Base-by-base conservation (phyloP, 2,888 invertebrate species). In the Gari tellinella region DNA sequence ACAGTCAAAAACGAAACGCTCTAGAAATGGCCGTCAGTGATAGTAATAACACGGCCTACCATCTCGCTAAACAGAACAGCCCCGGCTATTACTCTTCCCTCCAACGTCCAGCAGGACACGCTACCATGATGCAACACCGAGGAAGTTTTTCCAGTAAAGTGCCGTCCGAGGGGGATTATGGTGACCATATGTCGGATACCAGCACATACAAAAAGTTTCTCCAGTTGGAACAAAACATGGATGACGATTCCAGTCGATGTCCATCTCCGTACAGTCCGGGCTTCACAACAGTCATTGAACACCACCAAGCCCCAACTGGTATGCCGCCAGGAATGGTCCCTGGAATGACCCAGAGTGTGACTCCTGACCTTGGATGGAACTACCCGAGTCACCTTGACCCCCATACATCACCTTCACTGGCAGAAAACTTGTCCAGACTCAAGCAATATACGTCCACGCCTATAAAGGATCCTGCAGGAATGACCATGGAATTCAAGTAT, bases 191-290 rank as follows among this genome's bases (percentile, higher is more conserved):
- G 74, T 78, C 83, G 1, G 86, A 86, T 23, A 78, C 81, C 5
- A 82, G 84, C 31, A 76, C 80, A 31, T 85, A 83, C 66, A 84
- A 85, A 38, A 73, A 82, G 51, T 85, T 77, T 46, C 61, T 85
- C 40, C 70, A 77, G 43, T 55, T 85, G 46, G 86, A 86, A 45
- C 72, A 83, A n/a, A 79, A 75, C 45, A 65, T 81, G 1, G 82
- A 83, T 46, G 84, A 85, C 65, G 82, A 82, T 43, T 69, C 74
- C 1, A 73, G 73, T 62, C 73, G 74, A 15, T 80, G 76, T 53
- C 79, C 75, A 5, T 79, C 79, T 3, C 79, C 79, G 0, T 79
- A 79, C 62, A 69, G 75, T 25, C 79, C 74, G 7, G 79, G 79
- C 2, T 79, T 79, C 52, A 79, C 79, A 5, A 79, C 79, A 0